These are phyloP conservation scores for Hyperoodon ampullatus DNA, from an alignment of 2,113 vertebrate species.

Conservation along the genomic window DNA sequence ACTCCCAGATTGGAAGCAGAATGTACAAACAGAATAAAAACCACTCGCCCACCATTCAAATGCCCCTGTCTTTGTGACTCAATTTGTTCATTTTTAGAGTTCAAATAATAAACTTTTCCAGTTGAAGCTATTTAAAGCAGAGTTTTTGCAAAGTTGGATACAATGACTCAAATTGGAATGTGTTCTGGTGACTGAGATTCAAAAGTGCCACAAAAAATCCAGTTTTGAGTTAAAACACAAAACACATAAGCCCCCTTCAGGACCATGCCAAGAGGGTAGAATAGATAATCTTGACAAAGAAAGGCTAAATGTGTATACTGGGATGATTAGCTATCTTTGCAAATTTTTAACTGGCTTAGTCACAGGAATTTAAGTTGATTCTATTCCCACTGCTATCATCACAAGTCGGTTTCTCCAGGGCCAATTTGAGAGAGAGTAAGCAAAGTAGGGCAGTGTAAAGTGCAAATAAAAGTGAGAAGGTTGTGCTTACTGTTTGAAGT, in stretches of 20 bases:
- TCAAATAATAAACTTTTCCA: slow-evolving; percentile 53
- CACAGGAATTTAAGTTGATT: slow-evolving; percentile 9
- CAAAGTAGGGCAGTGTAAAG: neutral
- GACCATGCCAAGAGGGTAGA: neutral
- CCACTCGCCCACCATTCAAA: slow-evolving; percentile 15
- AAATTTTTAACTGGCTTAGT: neutral
- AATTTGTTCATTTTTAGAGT: slow-evolving; percentile 29
- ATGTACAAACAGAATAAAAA: slow-evolving; percentile 53
- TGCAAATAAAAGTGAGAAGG: neutral
- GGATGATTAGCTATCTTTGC: neutral
- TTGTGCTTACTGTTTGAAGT: neutral
- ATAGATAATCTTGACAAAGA: slow-evolving; percentile 2
- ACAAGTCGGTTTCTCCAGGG: neutral
- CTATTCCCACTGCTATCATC: neutral
- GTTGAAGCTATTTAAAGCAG: slow-evolving; percentile 31
- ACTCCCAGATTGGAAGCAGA: slow-evolving; percentile 35
- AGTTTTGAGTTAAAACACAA: slow-evolving; percentile 19
- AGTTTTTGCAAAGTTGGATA: slow-evolving; percentile 20
- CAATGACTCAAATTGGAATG: slow-evolving; percentile 18
- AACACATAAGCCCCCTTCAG: neutral
- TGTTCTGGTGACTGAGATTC: neutral
- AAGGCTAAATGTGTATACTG: neutral
- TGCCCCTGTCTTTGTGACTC: slow-evolving; percentile 34
- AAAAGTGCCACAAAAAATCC: slow-evolving; percentile 10
- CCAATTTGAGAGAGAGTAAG: neutral